A percentile compares a stretch with the other conserved stretches of the same genome.
Evolutionary conservation across 1,140 invertebrate genomes (phyloP).

Genomic region (Drosophila tristis): DNA sequence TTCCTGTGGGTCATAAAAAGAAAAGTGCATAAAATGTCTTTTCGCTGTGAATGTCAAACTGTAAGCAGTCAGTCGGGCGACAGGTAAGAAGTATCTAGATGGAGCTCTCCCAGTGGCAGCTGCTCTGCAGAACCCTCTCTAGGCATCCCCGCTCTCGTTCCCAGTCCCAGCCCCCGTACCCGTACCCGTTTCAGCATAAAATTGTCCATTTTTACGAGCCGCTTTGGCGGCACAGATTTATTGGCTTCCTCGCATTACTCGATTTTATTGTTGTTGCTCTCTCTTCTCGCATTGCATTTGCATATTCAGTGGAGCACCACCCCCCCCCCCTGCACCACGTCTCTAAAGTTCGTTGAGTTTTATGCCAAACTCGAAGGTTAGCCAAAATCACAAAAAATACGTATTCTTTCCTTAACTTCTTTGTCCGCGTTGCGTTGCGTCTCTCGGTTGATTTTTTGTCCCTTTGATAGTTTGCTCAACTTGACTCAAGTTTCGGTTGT

Average conservation of each 20-base stretch:
- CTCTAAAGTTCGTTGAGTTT: conserved; percentile 22
- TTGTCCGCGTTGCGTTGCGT: neutral
- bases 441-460: neutral
- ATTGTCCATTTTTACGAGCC: conserved; percentile 63
- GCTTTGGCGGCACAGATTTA: conserved; percentile 62
- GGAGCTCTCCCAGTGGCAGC: conserved; percentile 34
- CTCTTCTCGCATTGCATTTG: conserved; percentile 39
- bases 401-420: conserved; percentile 5
- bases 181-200: conserved; percentile 30
- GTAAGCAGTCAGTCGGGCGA: conserved; percentile 47
- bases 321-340: neutral
- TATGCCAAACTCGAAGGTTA: conserved; percentile 50
- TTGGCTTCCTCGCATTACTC: conserved; percentile 55
- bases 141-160: no score
- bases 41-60: conserved; percentile 41
- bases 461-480: conserved; percentile 38
- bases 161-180: neutral
- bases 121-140: conserved; percentile 17
- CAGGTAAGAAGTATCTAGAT: conserved; percentile 25
- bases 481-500: conserved; percentile 22
- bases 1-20: conserved; percentile 48
- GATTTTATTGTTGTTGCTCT: conserved; percentile 55
- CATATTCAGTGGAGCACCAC: conserved; percentile 19
- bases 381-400: conserved; percentile 25
- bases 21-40: conserved; percentile 55